A percentile compares a stretch with the other conserved stretches of the same genome.
phyloP scores from a whole-genome alignment of 1,140 invertebrate genomes.

The Macrobrachium nipponense region DNA sequence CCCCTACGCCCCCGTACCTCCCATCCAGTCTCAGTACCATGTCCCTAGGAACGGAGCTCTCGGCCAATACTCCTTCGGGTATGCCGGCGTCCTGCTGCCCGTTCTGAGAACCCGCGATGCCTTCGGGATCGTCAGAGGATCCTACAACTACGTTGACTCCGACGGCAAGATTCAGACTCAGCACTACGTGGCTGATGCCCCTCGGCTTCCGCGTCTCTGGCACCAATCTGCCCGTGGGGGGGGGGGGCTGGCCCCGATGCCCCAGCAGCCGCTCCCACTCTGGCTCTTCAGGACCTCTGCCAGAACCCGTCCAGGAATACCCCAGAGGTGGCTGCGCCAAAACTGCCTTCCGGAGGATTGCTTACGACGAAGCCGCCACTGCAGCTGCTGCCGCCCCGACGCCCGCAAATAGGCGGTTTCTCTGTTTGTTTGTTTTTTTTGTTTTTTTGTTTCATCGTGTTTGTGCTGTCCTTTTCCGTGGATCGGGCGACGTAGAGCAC shows the following conservation, averaged over 20 bases:
- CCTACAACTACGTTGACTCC: conserved; percentile 50
- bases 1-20: conserved; percentile 12
- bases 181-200: conserved; percentile 50
- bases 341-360: conserved; percentile 14
- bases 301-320: too few species aligned
- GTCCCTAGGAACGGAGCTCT: conserved; percentile 48
- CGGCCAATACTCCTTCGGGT: conserved; percentile 54
- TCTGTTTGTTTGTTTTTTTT: too few species aligned
- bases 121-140: conserved; percentile 30
- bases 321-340: conserved; percentile 48
- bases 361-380: conserved; percentile 39
- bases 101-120: conserved; percentile 37
- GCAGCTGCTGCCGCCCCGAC: conserved; percentile 23
- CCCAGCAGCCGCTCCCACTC: background rate
- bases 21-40: conserved; percentile 44
- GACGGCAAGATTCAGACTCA: conserved; percentile 48
- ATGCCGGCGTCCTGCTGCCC: conserved; percentile 27
- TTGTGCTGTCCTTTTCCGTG: too few species aligned
- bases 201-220: conserved; percentile 75
- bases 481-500: too few species aligned
- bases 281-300: conserved; percentile 18
- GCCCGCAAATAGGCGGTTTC: conserved; percentile 34
- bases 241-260: conserved; percentile 26
- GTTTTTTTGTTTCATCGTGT: too few species aligned
- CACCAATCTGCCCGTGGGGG: conserved; percentile 75